A percentile compares a stretch with the other conserved stretches of the same genome.
phyloP scores from a whole-genome alignment of 2,113 vertebrate genomes.

The Puntigrus tetrazona region DNA sequence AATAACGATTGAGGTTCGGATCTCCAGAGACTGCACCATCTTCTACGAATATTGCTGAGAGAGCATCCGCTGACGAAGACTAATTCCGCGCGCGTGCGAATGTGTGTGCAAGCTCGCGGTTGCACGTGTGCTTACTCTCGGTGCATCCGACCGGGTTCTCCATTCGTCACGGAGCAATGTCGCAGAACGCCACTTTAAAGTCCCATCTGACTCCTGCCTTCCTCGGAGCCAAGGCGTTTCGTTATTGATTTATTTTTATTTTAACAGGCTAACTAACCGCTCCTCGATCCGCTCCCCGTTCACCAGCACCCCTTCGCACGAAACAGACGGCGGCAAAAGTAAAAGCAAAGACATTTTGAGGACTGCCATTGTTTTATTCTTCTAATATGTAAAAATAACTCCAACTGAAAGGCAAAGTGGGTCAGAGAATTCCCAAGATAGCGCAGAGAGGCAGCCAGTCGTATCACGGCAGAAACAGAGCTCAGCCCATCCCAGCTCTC shows the following conservation, averaged over 20 bases:
- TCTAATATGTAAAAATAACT: slow-evolving; percentile 79
- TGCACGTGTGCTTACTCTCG: background rate
- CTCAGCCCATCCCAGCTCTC: slow-evolving; percentile 56
- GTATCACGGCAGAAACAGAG: slow-evolving; percentile 59
- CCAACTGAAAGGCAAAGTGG: slow-evolving; percentile 73
- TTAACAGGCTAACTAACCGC: background rate
- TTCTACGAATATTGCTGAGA: slow-evolving; percentile 55
- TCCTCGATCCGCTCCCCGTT: slow-evolving; percentile 30
- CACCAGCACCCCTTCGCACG: slow-evolving; percentile 11
- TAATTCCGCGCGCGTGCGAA: background rate
- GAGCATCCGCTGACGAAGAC: slow-evolving; percentile 42
- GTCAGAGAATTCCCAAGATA: slow-evolving; percentile 76
- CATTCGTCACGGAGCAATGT: background rate
- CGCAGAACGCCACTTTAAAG: slow-evolving; percentile 43
- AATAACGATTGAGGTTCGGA: slow-evolving; percentile 4
- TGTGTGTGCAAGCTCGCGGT: background rate
- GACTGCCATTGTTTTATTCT: slow-evolving; percentile 65
- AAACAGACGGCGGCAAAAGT: slow-evolving; percentile 10
- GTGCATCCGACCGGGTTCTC: background rate
- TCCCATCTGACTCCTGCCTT: background rate
- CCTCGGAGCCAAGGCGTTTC: background rate
- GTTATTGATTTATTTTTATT: background rate
- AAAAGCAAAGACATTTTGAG: slow-evolving; percentile 7
- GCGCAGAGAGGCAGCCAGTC: slow-evolving; percentile 51
- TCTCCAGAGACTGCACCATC: slow-evolving; percentile 52